These are phyloP conservation scores for Diglossa cyanea DNA, from an alignment of 2,797 vertebrate genomes.

Conservation along the genomic window DNA sequence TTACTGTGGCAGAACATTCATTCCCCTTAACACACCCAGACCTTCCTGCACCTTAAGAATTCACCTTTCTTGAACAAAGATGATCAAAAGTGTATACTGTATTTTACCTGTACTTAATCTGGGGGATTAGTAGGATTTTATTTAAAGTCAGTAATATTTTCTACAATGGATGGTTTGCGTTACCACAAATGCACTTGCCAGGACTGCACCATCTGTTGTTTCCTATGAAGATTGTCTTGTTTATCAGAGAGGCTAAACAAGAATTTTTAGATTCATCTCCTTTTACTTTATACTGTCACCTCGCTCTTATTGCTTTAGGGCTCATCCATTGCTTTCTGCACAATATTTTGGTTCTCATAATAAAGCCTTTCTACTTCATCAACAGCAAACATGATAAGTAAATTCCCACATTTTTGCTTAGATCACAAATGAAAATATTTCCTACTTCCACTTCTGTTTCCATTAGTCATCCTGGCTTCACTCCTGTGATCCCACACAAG, in stretches of 20 bases:
- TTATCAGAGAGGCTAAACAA: neutral
- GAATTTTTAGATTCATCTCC: neutral
- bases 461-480: slow-evolving; percentile 40
- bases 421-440: slow-evolving; percentile 28
- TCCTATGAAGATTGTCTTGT: neutral
- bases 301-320: neutral
- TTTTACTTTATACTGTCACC: neutral
- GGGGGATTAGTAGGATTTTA: neutral
- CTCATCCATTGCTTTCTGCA: neutral
- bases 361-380: neutral
- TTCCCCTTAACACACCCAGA: neutral
- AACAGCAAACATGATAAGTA: neutral
- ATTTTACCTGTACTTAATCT: neutral
- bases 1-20: neutral
- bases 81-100: neutral
- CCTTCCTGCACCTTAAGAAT: neutral
- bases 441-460: neutral
- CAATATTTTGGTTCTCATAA: neutral
- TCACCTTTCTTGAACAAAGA: neutral
- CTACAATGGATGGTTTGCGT: neutral
- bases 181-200: neutral
- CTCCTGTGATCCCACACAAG: neutral
- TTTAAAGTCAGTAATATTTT: neutral
- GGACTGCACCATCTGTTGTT: neutral
- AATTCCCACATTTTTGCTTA: neutral